phyloP scores from a whole-genome alignment of 1,140 invertebrate genomes.

The Musca vetustissima region DNA sequence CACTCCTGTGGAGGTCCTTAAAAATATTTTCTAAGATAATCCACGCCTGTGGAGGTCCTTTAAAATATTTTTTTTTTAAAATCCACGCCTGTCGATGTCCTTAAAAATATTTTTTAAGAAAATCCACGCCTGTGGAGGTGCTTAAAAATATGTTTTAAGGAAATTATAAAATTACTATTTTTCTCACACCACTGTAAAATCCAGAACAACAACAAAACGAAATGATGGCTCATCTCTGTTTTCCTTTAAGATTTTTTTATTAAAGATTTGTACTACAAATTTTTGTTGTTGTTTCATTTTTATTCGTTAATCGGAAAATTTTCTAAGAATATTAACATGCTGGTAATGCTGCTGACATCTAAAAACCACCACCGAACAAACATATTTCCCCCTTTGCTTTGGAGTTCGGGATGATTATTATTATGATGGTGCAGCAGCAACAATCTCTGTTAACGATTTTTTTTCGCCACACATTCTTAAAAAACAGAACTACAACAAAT shows the following conservation, averaged over 20 bases:
- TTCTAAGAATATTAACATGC: constrained; percentile 20
- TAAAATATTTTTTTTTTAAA: no score
- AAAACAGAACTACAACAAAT: no score
- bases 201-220: neutral
- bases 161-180: no score
- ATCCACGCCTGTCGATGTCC: no score
- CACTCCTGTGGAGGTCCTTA: no score
- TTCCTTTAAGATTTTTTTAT: constrained; percentile 18
- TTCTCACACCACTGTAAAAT: no score
- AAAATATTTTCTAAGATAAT: no score
- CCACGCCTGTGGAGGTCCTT: no score
- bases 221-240: constrained; percentile 10
- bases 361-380: neutral
- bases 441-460: constrained; percentile 5
- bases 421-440: neutral
- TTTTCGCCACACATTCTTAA: neutral
- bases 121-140: no score
- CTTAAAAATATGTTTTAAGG: no score
- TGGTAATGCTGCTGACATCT: constrained; percentile 12
- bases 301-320: constrained; percentile 17
- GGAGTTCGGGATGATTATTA: no score
- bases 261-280: constrained; percentile 20
- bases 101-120: no score
- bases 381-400: neutral
- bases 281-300: neutral